phyloP scores from a whole-genome alignment of 2,113 vertebrate species.

The Erythrolamprus reginae region DNA sequence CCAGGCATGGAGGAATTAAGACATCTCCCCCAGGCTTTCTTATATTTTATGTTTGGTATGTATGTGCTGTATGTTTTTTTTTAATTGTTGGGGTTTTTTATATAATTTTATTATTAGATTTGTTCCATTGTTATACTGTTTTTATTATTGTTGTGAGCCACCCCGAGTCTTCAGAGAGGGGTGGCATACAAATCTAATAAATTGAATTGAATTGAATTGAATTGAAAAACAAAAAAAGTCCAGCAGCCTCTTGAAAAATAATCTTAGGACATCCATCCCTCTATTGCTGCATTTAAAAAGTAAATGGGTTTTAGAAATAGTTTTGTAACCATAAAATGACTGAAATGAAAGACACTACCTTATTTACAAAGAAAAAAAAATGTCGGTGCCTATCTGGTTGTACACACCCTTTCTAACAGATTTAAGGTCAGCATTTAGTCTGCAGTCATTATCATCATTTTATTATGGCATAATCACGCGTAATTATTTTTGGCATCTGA shows the following conservation, averaged over 20 bases:
- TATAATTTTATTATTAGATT: too few species aligned
- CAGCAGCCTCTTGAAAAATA: not conserved
- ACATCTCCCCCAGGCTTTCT: too few species aligned
- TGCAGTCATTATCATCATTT: not conserved
- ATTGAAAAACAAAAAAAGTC: not conserved
- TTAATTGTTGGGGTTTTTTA: too few species aligned
- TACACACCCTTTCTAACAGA: not conserved
- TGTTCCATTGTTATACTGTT: too few species aligned
- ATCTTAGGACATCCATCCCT: not conserved
- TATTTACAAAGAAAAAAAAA: not conserved
- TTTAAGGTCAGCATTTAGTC: conserved; percentile 10
- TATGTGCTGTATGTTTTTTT: too few species aligned
- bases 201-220: too few species aligned
- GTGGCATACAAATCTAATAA: too few species aligned
- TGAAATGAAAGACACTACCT: not conserved
- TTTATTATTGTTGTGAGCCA: too few species aligned
- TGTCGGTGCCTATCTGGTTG: not conserved
- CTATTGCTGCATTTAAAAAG: not conserved
- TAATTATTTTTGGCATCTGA: conserved; percentile 24
- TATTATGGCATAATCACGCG: conserved; percentile 6
- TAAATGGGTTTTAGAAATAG: not conserved
- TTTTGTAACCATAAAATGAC: not conserved
- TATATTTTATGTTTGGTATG: too few species aligned
- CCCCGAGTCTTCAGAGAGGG: too few species aligned
- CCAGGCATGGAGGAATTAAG: too few species aligned